Base-by-base conservation (phyloP, 1,140 invertebrate species). In the Geopemphigus sp. region DNA sequence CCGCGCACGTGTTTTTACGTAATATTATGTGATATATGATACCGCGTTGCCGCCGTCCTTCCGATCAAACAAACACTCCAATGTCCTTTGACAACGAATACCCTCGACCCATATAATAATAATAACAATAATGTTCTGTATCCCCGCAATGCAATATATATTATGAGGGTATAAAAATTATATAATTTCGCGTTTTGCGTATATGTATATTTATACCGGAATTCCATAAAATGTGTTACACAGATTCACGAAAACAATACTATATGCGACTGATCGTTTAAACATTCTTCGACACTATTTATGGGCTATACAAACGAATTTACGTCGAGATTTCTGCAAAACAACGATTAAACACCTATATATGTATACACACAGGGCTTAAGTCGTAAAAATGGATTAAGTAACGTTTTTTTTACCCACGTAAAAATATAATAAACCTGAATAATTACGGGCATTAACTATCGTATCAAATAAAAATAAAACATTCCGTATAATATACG, bases 211-310 rank as follows among this genome's bases (percentile, higher is more conserved):
- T 72, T 72, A 53, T 22, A 39, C 32, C 24, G 11, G 11, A 54
- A 72, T 53, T n/a, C 24, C 5, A 66, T 47, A 66, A 53, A 53
- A 72, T 24, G 68, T 29, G 66, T 39, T 39, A 50, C 11, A 45
- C 47, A 17, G 66, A 70, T 70, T 54, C 53, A 24, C 29, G 8
- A n/a, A 17, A 54, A 72, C 68, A 54, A 72, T 54, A 24, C 50
- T 17, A 39, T 39, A 39, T 8, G 32, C 47, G 50, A 72, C 24
- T 72, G 68, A 82, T 87, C 98, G 17, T 97, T 91, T 83, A 92
- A 94, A 84, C 93, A 93, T n/a, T 70, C 53, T 53, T 50, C 54
- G 56, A 72, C 68, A 72, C 68, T 72, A 39, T 39, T 50, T 72
- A 72, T 72, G 24, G 47, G 47, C 50, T 17, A 29, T 10, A 54